Percentiles rank a stretch among this genome's conserved stretches.
phyloP scores from a whole-genome alignment of 2,797 vertebrate species.

The Channa striata region DNA sequence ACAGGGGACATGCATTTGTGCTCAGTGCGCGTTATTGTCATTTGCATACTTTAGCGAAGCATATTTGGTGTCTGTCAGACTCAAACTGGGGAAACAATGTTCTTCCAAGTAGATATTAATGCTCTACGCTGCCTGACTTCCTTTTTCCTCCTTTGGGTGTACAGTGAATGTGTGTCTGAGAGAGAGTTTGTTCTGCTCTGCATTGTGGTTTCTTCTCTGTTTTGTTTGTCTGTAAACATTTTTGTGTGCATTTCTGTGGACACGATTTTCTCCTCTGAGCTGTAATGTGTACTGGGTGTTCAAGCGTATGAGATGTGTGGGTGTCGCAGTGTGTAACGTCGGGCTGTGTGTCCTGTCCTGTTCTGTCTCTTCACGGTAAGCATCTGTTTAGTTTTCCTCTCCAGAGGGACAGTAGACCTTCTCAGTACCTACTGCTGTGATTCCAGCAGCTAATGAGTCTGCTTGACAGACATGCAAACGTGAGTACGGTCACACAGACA shows the following conservation, averaged over 20 bases:
- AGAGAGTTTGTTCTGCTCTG: background rate
- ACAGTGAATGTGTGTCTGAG: background rate
- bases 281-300: slow-evolving; percentile 3
- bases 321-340: slow-evolving; percentile 40
- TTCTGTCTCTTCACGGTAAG: slow-evolving; percentile 56
- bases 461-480: slow-evolving; percentile 47
- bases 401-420: slow-evolving; percentile 60
- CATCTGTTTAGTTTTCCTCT: slow-evolving; percentile 65
- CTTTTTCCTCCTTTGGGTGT: background rate
- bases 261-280: slow-evolving; percentile 16
- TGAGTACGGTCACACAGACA: slow-evolving; percentile 9
- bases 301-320: slow-evolving; percentile 9
- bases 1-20: too few species aligned
- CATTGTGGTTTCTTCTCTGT: background rate
- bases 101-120: too few species aligned
- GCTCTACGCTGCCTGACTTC: background rate
- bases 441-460: slow-evolving; percentile 72
- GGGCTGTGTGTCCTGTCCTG: slow-evolving; percentile 36
- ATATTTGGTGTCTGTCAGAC: too few species aligned
- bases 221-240: slow-evolving; percentile 21
- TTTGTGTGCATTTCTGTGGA: slow-evolving; percentile 10
- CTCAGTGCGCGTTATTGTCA: too few species aligned
- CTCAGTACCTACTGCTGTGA: slow-evolving; percentile 63
- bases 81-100: too few species aligned
- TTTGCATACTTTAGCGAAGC: too few species aligned